Base-by-base conservation (phyloP, 2,888 invertebrate species). In the Tromatobia lineatoria region DNA sequence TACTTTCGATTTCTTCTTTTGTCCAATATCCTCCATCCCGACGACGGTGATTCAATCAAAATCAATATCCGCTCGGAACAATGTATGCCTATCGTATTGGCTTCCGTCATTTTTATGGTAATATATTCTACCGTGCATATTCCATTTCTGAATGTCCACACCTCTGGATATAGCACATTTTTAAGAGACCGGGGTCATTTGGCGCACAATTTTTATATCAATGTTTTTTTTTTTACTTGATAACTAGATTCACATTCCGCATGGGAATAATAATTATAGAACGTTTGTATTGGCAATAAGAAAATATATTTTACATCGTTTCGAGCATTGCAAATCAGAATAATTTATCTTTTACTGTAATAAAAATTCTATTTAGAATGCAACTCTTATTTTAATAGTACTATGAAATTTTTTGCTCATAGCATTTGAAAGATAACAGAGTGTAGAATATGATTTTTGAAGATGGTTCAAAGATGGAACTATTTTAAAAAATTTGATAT, bases 11-110 rank as follows among this genome's bases (percentile, higher is more conserved):
- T 15, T n/a, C 20, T 64, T 23, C 50, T 20, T 61, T 47, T 18
- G 8, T 34, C 13, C 34, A 34, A 50, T 69, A 29, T 50, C 47
- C 29, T 45, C 15, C 10, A 18, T 61, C 29, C 45, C n/a, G 3
- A 18, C 23, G 18, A 10, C 18, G 29, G 29, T 25, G 45, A 61
- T 73, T 59, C 59, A 34, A 73, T 73, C 47, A 61, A 20, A 29
- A 4, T 23, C 59, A 23, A 61, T 73, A 47, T 73, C 73, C 45
- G 45, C 45, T 29, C 29, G 59, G 73, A 71, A 71, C 25, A 57
- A 57, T 25, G 25, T 42, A 25, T 29, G 25, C 20, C 29, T 15
- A 23, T 38, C 38, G 34, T 42, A 23, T n/a, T 38, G 47, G 23
- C 47, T n/a, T 2, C 11, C 42, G 29, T 57, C 7, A n/a, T 57